Base-by-base conservation (phyloP, 2,797 vertebrate species). In the Momotus momota region DNA sequence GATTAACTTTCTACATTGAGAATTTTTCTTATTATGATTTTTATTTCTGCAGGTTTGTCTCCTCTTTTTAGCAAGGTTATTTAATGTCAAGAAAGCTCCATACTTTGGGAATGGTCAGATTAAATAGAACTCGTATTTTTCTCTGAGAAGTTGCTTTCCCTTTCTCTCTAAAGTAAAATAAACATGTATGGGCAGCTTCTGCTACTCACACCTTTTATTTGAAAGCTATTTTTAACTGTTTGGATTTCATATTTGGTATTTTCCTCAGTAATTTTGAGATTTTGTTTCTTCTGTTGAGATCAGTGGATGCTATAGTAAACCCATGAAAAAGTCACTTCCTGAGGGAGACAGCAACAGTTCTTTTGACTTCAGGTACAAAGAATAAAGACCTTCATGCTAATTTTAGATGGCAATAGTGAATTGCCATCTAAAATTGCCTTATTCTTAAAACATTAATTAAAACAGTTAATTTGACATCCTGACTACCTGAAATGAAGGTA, bases 401-500 rank as follows among this genome's bases (percentile, higher is more conserved):
- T 35, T 35, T 35, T 35, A 35, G 35, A 35, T 8, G 35, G 35
- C 35, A 35, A 35, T 35, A 35, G 35, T 35, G 35, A 35, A 35
- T 35, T 35, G 35, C 35, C 35, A 35, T 35, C 35, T 87, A 77
- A 90, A 93, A 88, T 91, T 89, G 84, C 69, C 78, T 81, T 96
- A 69, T 35, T 88, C 72, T 95, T 88, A 86, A 93, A 96, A 84
- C 10, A 27, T 51, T 35, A 35, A 35, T 35, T 35, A 35, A 35
- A 35, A 35, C 35, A 35, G 35, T 35, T 35, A n/a, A 92, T 94
- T 82, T 82, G 71, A 38, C 55, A 71, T 69, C 60, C 9, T 65
- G 48, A 6, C 14, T 64, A 54, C n/a, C 40, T 81, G 18, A 86
- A 94, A 93, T 77, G 33, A 90, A 90, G 20, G 18, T 62, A 64